Conservation (phyloP, 2,113 vertebrate genomes). For the Macroglossus sobrinus region DNA sequence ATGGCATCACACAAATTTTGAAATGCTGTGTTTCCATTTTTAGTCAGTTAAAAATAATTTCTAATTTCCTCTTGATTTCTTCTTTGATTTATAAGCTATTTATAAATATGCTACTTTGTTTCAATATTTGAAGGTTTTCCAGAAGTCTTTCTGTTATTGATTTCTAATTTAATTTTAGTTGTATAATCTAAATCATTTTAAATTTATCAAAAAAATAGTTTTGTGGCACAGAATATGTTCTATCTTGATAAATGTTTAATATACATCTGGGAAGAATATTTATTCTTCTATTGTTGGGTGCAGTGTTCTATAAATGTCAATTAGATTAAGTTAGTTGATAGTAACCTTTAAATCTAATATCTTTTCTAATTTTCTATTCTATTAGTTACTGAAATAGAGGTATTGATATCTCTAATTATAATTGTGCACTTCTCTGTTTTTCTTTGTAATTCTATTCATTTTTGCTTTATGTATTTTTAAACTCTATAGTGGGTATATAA, state of each 20-base stretch:
- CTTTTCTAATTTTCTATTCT: background rate
- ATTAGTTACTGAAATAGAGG: background rate
- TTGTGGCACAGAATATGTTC: background rate
- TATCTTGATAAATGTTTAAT: background rate
- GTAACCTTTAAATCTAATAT: background rate
- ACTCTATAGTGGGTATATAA: background rate
- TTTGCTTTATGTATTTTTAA: background rate
- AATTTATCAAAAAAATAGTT: background rate
- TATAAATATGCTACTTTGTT: background rate
- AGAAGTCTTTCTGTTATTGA: background rate
- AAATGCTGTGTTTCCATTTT: background rate
- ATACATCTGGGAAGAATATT: background rate
- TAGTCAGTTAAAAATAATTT: background rate
- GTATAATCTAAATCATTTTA: background rate
- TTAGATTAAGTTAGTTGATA: background rate
- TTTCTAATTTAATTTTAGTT: background rate
- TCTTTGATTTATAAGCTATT: background rate
- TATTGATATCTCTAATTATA: background rate
- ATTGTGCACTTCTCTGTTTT: background rate
- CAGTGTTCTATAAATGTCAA: background rate
- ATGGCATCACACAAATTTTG: background rate
- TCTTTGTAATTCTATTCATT: background rate
- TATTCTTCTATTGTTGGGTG: background rate
- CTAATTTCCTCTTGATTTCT: background rate
- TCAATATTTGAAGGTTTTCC: background rate